A percentile compares a stretch with the other conserved stretches of the same genome.
These are phyloP conservation scores for Panulirus ornatus DNA, from an alignment of 1,140 invertebrate genomes.

Conservation along the genomic window DNA sequence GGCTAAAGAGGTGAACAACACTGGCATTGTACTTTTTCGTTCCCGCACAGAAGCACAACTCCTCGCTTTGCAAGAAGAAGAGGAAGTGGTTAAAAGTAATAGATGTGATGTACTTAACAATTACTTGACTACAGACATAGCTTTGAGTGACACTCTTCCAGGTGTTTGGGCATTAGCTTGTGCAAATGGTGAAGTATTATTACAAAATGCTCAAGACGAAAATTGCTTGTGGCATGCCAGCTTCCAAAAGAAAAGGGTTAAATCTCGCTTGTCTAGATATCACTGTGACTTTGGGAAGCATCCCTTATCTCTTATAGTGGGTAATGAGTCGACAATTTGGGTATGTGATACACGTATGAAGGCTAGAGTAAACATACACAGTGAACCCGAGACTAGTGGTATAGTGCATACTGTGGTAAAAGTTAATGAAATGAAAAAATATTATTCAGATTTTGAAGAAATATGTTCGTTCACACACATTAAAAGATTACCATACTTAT, in stretches of 20 bases:
- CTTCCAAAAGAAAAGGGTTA: neutral
- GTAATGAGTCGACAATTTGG: constrained; percentile 18
- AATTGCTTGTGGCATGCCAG: neutral
- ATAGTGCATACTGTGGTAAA: neutral
- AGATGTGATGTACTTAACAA: neutral
- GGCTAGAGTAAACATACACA: neutral
- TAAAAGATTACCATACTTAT: neutral
- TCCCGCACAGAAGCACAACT: neutral
- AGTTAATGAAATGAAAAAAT: neutral
- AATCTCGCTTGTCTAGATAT: neutral
- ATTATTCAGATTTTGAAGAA: neutral
- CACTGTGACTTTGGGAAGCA: constrained; percentile 34
- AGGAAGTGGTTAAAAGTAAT: neutral
- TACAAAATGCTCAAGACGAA: neutral
- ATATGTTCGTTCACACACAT: neutral
- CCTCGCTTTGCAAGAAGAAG: neutral
- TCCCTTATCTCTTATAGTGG: neutral
- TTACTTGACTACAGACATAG: neutral
- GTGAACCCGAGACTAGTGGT: too few species aligned
- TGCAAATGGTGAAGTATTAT: neutral
- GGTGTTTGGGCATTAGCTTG: constrained; percentile 3
- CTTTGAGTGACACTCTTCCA: constrained; percentile 7
- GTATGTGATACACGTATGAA: constrained; percentile 1
- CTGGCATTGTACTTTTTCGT: neutral
- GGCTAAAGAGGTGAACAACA: neutral